Base-by-base conservation (phyloP, 2,888 invertebrate genomes). In the Bombylius major region DNA sequence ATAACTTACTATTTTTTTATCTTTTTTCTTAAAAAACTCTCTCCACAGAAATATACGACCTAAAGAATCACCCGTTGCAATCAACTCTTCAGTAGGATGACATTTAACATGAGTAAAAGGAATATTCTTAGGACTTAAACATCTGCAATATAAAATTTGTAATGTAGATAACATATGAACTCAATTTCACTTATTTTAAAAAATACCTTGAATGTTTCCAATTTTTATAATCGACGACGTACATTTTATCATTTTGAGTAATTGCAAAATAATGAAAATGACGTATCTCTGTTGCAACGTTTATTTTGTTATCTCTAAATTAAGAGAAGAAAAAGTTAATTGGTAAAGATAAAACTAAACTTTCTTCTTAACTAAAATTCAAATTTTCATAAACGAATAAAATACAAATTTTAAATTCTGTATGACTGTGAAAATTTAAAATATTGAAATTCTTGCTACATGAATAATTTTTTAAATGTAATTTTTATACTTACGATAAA, bases 1-100 rank as follows among this genome's bases (percentile, higher is more conserved):
- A 8, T 36, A 8, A 48, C 50, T 50, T 58, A 58, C 59, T 3
- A 58, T 59, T 31, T 66, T 60, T 47, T 67, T 65, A 12, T 51
- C 31, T 9, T 56, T 55, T 48, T 62, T 59, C 13, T 53, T 51
- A 54, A 67, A 71, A 51, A 82, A 70, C 56, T 75, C 71, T 52
- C 76, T 79, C 84, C 86, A 87, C 12, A 86, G 65, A 23, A 81
- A 65, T 23, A 87, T 77, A 56, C 81, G 75, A 1, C 89, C 89
- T 46, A 73, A 71, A 45, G 73, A 75, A 71, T 86, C 84, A 11
- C 88, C 89, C 1, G 83, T 83, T 4, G 86, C 83, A 11, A 87
- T 73, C 63, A 79, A 73, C 62, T 79, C 73, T 56, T 84, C 82
- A 31, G 70, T 72, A 0, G 86, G 86, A 73, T 88, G 87, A 56